Conservation (phyloP, 2,888 invertebrate species). For the Drosophila merina region DNA sequence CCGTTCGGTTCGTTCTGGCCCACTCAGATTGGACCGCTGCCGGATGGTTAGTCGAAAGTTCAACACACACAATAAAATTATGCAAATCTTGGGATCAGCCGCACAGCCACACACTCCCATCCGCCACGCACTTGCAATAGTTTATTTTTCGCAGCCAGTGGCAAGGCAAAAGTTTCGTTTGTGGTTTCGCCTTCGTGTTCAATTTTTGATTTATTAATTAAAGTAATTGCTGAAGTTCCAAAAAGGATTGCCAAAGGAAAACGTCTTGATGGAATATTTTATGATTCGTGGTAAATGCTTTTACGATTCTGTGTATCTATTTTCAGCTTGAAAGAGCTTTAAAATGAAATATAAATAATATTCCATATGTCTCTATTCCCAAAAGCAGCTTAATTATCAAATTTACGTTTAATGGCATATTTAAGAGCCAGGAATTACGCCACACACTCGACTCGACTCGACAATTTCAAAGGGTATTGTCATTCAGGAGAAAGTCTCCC, state of each 20-base stretch:
- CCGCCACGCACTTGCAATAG: slow-evolving; percentile 16
- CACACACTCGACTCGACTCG: slow-evolving; percentile 23
- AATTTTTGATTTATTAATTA: slow-evolving; percentile 54
- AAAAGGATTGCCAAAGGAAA: not conserved
- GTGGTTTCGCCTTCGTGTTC: slow-evolving; percentile 22
- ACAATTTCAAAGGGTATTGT: slow-evolving; percentile 52
- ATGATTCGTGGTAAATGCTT: not conserved
- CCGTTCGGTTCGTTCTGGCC: slow-evolving; percentile 11
- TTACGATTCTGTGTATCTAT: slow-evolving; percentile 2
- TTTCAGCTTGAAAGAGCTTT: not conserved
- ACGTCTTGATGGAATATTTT: not conserved
- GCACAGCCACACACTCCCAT: not conserved
- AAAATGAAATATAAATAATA: not conserved
- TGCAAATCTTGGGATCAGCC: slow-evolving; percentile 70
- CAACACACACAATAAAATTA: slow-evolving; percentile 74
- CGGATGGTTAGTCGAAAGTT: slow-evolving; percentile 53
- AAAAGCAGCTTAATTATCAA: slow-evolving; percentile 52
- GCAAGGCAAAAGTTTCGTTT: slow-evolving; percentile 38
- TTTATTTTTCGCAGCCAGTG: slow-evolving; percentile 16
- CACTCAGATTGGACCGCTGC: slow-evolving; percentile 43
- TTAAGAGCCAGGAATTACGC: slow-evolving; percentile 31
- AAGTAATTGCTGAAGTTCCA: slow-evolving; percentile 22
- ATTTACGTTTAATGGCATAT: slow-evolving; percentile 26
- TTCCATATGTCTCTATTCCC: not conserved
- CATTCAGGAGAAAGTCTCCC: slow-evolving; percentile 25